Base-by-base conservation (phyloP, 2,888 invertebrate species). In the Halictus quadricinctus region DNA sequence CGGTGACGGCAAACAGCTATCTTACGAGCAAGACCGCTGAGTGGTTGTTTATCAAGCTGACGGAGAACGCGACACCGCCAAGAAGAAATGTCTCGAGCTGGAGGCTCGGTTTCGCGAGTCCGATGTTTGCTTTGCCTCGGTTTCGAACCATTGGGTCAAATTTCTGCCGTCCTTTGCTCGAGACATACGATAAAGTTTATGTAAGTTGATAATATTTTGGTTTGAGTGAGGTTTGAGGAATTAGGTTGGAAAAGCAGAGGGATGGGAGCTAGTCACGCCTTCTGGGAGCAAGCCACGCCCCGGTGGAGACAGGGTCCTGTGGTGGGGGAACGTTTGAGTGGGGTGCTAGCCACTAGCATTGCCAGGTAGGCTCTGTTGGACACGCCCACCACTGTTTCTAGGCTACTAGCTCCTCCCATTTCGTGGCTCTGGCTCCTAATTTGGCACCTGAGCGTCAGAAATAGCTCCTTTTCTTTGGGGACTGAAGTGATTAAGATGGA, bases 1-100 rank as follows among this genome's bases (percentile, higher is more conserved):
- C 72, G 72, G 79, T 72, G 72, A 66, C n/a, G 73, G 50, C 46
- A 80, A 82, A 82, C 80, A 74, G 8, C 54, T n/a, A 54, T n/a
- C 54, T n/a, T 4, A 1, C 21, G 7, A 12, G 60, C 15, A 25
- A 25, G 25, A 29, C 36, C 15, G 66, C 46, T 21, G 25, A 43
- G 72, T 18, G 36, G 36, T 76, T 83, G 81, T 81, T 80, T 76
- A 54, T 25, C 81, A 41, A 72, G 41, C 25, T n/a, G 50, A n/a
- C 5, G 54, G 69, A 48, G 69, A 69, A 77, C 41, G 50, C 25
- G 69, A 54, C 15, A 54, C 76, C 69, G 25, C 41, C 36, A 5
- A 25, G 25, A 77, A 54, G 69, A 43, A 69, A 25, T 21, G 69
- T 18, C 66, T 18, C 1, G 8, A 10, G 66, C 66, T 29, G 21